Evolutionary conservation across 2,888 invertebrate species (phyloP).

Genomic region (Cloeon dipterum): DNA sequence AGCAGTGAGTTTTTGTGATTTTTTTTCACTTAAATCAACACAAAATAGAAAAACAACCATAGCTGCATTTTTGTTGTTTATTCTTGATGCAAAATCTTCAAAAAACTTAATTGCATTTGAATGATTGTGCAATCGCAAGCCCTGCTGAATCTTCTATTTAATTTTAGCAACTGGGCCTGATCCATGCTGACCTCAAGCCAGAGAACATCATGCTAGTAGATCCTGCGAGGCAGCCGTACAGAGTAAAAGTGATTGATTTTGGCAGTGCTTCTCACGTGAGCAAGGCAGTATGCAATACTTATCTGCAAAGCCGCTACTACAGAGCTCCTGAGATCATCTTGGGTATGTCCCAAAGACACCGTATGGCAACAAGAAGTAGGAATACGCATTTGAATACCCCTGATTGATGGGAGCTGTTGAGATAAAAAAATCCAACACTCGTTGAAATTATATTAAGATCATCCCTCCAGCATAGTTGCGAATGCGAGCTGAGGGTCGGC

Average conservation of each 20-base stretch:
- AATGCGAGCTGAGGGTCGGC: not conserved
- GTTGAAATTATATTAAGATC: too few species aligned
- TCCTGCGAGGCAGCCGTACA: slow-evolving; percentile 90
- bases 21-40: too few species aligned
- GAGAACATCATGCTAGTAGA: slow-evolving; percentile 99
- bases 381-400: not conserved
- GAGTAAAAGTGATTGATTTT: slow-evolving; percentile 99
- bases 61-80: too few species aligned
- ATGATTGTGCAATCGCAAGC: slow-evolving; percentile 5
- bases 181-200: slow-evolving; percentile 98
- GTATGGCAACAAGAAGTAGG: not conserved
- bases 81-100: slow-evolving; percentile 4
- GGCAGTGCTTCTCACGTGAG: slow-evolving; percentile 98
- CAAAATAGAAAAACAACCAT: too few species aligned
- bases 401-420: too few species aligned
- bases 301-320: slow-evolving; percentile 96
- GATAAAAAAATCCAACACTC: too few species aligned
- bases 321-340: slow-evolving; percentile 92
- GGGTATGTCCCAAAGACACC: slow-evolving; percentile 19
- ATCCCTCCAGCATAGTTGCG: too few species aligned
- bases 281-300: slow-evolving; percentile 98
- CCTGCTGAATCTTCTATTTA: slow-evolving; percentile 19
- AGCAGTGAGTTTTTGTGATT: too few species aligned
- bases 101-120: not conserved
- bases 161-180: slow-evolving; percentile 97